These are phyloP conservation scores for Orius insidiosus DNA, from an alignment of 1,140 invertebrate genomes.

Conservation along the genomic window DNA sequence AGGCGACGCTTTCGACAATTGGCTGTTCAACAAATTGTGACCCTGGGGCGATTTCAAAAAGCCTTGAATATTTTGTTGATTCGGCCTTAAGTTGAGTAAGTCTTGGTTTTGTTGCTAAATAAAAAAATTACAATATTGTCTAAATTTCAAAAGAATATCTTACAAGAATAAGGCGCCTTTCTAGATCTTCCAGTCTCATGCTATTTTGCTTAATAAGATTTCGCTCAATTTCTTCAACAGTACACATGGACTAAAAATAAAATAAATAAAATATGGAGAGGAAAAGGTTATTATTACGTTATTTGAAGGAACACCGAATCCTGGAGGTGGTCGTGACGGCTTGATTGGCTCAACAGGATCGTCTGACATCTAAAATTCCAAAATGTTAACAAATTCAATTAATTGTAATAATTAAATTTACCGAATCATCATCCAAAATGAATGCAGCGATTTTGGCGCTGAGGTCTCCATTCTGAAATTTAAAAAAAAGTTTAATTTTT, in stretches of 20 bases:
- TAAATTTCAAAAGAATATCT: not conserved
- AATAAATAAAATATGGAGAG: not conserved
- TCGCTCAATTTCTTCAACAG: constrained; percentile 36
- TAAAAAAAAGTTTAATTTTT: not conserved
- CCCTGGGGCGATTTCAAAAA: too few species aligned
- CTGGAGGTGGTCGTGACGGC: constrained; percentile 1
- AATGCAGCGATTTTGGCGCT: constrained; percentile 11
- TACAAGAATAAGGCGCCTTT: constrained; percentile 14
- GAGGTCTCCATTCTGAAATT: constrained; percentile 13
- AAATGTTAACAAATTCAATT: not conserved
- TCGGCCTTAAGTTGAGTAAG: too few species aligned
- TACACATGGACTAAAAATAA: constrained; percentile 29
- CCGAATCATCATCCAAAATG: constrained; percentile 15
- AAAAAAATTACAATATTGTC: not conserved
- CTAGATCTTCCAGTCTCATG: constrained; percentile 14
- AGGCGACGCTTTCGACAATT: too few species aligned
- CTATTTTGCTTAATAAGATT: constrained; percentile 13
- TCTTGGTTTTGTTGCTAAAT: not conserved
- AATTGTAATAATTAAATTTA: constrained; percentile 3
- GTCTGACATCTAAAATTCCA: not conserved
- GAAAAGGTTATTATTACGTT: not conserved
- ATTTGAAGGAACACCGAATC: not conserved
- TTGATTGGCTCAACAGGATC: too few species aligned
- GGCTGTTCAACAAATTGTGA: too few species aligned
- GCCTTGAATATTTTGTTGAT: too few species aligned